Evolutionary conservation across 2,113 vertebrate species (phyloP).

Genomic region (Cichladusa arquata): DNA sequence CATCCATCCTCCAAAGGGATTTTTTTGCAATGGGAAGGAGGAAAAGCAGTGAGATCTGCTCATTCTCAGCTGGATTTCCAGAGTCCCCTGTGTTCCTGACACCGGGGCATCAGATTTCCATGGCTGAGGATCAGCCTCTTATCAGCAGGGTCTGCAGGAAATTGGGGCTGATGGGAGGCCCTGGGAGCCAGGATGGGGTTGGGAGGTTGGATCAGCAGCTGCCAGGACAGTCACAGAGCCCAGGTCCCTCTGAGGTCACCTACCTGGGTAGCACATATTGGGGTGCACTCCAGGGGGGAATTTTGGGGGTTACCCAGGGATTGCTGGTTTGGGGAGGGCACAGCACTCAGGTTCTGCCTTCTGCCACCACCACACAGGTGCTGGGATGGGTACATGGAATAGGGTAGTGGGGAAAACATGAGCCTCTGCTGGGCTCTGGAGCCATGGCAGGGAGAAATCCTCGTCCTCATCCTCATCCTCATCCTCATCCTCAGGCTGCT

Average conservation of each 20-base stretch:
- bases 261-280: rapidly evolving
- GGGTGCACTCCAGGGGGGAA: too few species aligned
- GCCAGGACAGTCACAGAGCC: neutral
- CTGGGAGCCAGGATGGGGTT: neutral
- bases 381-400: rapidly evolving
- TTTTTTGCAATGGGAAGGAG: neutral
- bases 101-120: conserved; percentile 52
- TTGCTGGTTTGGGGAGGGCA: neutral
- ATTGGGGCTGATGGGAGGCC: conserved; percentile 65
- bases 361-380: rapidly evolving
- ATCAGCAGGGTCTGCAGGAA: conserved; percentile 58
- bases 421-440: neutral
- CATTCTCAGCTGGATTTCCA: conserved; percentile 58
- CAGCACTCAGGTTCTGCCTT: neutral
- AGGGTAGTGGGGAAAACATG: rapidly evolving
- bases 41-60: conserved; percentile 44
- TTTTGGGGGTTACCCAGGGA: neutral
- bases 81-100: neutral
- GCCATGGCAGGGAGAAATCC: neutral
- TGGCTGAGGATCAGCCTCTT: conserved; percentile 57
- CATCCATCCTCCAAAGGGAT: neutral
- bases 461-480: neutral
- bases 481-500: neutral
- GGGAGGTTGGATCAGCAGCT: neutral
- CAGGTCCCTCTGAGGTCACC: neutral